Evolutionary conservation across 2,113 vertebrate species (phyloP).

Genomic region (Melanerpes formicivorus): DNA sequence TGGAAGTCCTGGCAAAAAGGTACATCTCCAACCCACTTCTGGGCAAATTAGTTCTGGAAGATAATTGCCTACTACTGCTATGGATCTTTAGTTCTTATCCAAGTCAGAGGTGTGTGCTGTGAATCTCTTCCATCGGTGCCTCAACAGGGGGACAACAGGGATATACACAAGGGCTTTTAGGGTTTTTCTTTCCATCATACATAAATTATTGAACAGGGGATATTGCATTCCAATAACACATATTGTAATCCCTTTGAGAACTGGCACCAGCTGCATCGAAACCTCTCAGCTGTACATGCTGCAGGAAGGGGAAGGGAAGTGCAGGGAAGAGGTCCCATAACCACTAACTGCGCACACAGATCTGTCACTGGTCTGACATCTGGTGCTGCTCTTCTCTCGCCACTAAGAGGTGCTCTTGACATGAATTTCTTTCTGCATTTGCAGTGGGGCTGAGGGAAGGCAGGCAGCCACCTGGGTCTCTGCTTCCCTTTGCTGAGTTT

Average conservation of each 20-base stretch:
- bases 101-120: neutral
- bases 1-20: neutral
- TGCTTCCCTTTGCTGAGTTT: neutral
- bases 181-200: neutral
- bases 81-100: neutral
- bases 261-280: neutral
- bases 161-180: neutral
- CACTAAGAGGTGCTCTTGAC: constrained; percentile 55
- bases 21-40: neutral
- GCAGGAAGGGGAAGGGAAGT: neutral
- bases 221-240: neutral
- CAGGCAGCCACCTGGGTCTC: neutral
- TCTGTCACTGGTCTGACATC: neutral
- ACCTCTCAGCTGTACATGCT: neutral
- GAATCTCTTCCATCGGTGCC: neutral
- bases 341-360: neutral
- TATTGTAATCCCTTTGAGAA: neutral
- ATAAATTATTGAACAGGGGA: neutral
- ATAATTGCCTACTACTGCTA: neutral
- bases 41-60: neutral
- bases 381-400: neutral
- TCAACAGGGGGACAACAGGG: neutral
- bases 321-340: neutral
- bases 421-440: neutral
- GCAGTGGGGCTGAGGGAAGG: neutral